phyloP scores from a whole-genome alignment of 2,113 vertebrate species.

The Microcebus griseorufus region DNA sequence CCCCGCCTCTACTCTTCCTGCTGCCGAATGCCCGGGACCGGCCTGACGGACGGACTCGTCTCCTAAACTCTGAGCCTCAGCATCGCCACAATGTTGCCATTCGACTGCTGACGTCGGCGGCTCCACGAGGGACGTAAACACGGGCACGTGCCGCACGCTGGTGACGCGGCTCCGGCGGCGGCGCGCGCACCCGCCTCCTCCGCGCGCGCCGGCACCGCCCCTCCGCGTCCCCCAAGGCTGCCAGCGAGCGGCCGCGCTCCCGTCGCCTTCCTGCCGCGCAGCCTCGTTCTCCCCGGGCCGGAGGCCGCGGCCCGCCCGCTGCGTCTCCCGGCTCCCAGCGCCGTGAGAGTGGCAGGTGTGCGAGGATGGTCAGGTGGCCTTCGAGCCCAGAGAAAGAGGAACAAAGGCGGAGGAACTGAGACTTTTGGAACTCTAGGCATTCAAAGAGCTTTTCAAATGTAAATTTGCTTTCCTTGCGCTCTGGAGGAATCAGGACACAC shows the following conservation, averaged over 20 bases:
- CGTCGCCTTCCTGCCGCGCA: fast-evolving
- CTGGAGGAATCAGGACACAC: neutral
- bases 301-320: fast-evolving
- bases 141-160: slow-evolving; percentile 81
- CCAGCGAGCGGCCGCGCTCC: neutral
- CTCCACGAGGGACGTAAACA: slow-evolving; percentile 82
- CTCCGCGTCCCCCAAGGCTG: neutral
- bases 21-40: neutral
- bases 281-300: fast-evolving
- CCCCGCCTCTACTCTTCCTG: neutral
- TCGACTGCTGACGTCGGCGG: slow-evolving; percentile 74
- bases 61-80: slow-evolving; percentile 34
- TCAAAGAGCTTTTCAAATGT: neutral
- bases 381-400: neutral
- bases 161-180: slow-evolving; percentile 72
- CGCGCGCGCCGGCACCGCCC: neutral
- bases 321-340: fast-evolving
- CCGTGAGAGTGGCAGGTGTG: neutral
- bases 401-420: neutral
- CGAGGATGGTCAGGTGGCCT: neutral
- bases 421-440: neutral
- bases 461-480: neutral
- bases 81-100: slow-evolving; percentile 77
- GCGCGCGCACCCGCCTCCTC: neutral
- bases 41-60: neutral